Conservation (phyloP, 2,888 invertebrate species). For the Ypsolopha scabrella region DNA sequence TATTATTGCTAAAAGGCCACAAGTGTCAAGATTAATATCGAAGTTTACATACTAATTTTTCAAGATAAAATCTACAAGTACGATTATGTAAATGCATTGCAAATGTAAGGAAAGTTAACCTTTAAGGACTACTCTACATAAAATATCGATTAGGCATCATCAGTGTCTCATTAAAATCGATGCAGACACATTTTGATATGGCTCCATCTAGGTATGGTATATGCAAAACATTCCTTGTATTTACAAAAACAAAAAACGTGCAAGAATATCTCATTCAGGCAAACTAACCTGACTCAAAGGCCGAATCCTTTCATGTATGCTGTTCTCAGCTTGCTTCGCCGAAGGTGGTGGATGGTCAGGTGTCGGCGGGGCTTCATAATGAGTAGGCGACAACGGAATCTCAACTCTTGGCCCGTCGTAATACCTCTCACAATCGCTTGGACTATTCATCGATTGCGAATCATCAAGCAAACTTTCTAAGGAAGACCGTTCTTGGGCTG, state of each 20-base stretch:
- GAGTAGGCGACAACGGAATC: conserved; percentile 87
- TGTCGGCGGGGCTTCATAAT: conserved; percentile 92
- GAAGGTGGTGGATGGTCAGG: conserved; percentile 96
- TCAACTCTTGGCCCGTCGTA: conserved; percentile 51
- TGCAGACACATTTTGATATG: too few species aligned
- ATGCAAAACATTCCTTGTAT: too few species aligned
- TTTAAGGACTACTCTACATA: too few species aligned
- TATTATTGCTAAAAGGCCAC: too few species aligned
- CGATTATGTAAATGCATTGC: too few species aligned
- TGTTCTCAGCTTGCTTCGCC: conserved; percentile 87
- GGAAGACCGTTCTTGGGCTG: conserved; percentile 67
- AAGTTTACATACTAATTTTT: too few species aligned
- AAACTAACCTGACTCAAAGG: conserved; percentile 90
- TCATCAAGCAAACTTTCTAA: conserved; percentile 73
- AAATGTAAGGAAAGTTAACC: too few species aligned
- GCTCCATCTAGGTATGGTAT: too few species aligned
- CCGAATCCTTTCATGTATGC: conserved; percentile 90
- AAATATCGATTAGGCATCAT: too few species aligned
- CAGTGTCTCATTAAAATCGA: too few species aligned
- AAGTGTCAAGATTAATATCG: too few species aligned
- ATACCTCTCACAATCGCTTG: conserved; percentile 57
- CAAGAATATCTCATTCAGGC: conserved; percentile 16
- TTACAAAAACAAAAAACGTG: conserved; percentile 3
- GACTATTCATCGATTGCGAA: conserved; percentile 61
- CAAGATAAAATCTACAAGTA: too few species aligned